These are phyloP conservation scores for Micrastur ruficollis DNA, from an alignment of 2,797 vertebrate species.

Conservation along the genomic window DNA sequence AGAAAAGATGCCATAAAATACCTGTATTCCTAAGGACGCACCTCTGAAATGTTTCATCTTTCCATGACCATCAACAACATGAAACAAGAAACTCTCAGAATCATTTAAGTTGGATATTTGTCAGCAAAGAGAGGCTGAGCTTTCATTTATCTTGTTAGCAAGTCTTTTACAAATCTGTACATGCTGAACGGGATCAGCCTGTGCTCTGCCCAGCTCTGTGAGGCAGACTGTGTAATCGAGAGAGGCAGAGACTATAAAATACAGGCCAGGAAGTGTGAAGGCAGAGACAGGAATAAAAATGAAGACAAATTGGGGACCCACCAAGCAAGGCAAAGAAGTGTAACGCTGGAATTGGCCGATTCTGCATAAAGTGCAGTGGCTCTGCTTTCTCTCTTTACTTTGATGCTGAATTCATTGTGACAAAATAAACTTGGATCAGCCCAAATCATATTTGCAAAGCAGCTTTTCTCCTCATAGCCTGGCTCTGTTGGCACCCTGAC, in stretches of 20 bases:
- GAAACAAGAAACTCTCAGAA: background rate
- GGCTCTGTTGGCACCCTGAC: background rate
- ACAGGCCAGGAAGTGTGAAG: background rate
- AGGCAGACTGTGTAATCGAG: background rate
- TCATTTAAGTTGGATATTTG: background rate
- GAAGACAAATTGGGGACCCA: background rate
- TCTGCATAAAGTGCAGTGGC: background rate
- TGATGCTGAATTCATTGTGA: background rate
- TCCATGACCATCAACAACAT: background rate
- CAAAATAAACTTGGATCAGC: background rate
- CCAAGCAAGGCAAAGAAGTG: background rate
- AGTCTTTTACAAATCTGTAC: background rate
- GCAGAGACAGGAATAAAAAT: background rate
- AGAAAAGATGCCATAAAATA: background rate
- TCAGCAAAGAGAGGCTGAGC: background rate
- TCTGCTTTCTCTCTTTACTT: background rate
- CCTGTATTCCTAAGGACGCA: background rate
- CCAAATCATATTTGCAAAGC: background rate
- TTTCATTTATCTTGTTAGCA: background rate
- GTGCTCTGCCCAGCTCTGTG: background rate
- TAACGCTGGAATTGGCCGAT: background rate
- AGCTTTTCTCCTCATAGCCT: background rate
- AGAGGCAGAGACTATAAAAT: background rate
- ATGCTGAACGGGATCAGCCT: background rate
- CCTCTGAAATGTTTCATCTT: background rate